Evolutionary conservation across 2,888 invertebrate genomes (phyloP), one percentile per base, ranked within the genome.

Genomic region (Seira musarum): DNA sequence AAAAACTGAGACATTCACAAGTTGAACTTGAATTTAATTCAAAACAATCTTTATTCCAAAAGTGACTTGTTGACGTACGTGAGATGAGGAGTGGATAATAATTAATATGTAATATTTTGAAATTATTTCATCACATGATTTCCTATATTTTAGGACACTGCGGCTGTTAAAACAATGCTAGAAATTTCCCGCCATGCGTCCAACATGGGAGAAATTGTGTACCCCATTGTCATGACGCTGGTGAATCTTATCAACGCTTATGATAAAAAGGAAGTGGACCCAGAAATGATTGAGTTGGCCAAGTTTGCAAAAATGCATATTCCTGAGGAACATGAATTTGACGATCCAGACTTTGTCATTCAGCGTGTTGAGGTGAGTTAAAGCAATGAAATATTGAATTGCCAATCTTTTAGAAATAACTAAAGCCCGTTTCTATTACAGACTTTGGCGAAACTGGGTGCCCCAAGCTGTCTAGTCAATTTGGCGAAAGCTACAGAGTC

Each of bases 271-370:
- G 98, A 98, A 89, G 89, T 98, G 0, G 92, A 97, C 87, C 98
- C 98, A 1, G 99, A 99, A 90, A 94, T 99, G 95, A 88, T 98
- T 19, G 98, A 99, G 89, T 90, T 99, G 83, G 99, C 99, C 0
- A 98, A 99, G 90, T 99, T 98, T 90, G 96, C 99, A 1, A 99
- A 99, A 89, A 98, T 99, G 88, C 99, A 99, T 89, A 95, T 99
- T 85, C 99, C 99, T 1, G 97, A 99, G 89, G 96, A 96, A 87
- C 98, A 98, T 90, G 96, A 96, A 88, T 89, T 96, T 70, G 97
- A 98, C 89, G 95, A 96, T 88, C 92, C 92, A 0, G 97, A 97
- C 89, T 98, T 95, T 88, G 91, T 97, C 0, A 92, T 92, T 22
- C 95, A 95, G 88, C 92, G 98, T 83, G 88, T 91, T 19, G 89